phyloP scores from a whole-genome alignment of 2,113 vertebrate genomes.

The Ursus arctos region DNA sequence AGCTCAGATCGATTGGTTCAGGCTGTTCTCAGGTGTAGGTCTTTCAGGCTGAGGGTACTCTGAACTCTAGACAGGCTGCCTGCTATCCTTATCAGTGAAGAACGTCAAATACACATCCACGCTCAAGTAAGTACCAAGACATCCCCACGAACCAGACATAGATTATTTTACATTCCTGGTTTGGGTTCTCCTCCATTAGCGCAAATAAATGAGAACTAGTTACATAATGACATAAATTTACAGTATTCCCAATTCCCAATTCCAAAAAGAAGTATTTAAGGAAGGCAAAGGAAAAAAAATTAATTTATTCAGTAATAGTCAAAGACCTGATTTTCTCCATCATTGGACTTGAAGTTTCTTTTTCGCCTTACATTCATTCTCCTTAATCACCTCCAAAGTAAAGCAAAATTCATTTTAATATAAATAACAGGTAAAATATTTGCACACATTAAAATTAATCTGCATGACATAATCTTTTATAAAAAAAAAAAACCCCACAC shows the following conservation, averaged over 20 bases:
- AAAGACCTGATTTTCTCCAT: constrained; percentile 45
- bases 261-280: constrained; percentile 42
- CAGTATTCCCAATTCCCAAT: not conserved
- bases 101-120: not conserved
- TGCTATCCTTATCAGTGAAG: constrained; percentile 14
- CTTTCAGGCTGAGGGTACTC: not conserved
- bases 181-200: constrained; percentile 58
- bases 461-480: not conserved
- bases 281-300: constrained; percentile 47
- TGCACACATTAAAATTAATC: constrained; percentile 46
- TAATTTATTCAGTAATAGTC: constrained; percentile 12
- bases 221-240: constrained; percentile 44
- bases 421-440: constrained; percentile 58
- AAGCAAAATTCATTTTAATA: constrained; percentile 57
- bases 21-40: not conserved
- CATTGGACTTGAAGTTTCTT: constrained; percentile 52
- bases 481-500: not conserved
- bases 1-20: not conserved
- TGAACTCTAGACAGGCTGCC: not conserved
- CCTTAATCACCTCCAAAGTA: constrained; percentile 61
- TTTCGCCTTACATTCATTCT: constrained; percentile 33
- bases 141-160: not conserved
- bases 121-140: not conserved
- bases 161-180: constrained; percentile 8
- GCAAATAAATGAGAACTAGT: constrained; percentile 49